Evolutionary conservation across 1,140 invertebrate species (phyloP).

Genomic region (Probaryconus sp.): DNA sequence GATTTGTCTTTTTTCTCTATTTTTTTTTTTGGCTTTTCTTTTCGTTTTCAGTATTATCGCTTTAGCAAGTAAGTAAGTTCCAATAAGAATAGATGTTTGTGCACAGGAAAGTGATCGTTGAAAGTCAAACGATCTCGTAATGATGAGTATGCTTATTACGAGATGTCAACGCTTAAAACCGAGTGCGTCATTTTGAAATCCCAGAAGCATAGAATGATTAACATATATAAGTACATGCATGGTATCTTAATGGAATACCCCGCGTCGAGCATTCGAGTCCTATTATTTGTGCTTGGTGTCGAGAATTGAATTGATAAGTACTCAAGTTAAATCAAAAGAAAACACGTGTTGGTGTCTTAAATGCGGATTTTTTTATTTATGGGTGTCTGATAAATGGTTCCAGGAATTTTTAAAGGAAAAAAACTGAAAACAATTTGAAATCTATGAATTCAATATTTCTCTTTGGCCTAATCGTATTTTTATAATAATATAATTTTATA

Average conservation of each 20-base stretch:
- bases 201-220: slow-evolving; percentile 51
- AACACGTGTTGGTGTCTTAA: no score
- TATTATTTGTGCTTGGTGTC: slow-evolving; percentile 53
- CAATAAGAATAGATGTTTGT: slow-evolving; percentile 34
- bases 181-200: slow-evolving; percentile 46
- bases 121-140: slow-evolving; percentile 24
- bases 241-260: slow-evolving; percentile 51
- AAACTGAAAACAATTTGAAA: no score
- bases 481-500: no score
- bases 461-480: no score
- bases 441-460: no score
- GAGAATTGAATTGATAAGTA: slow-evolving; percentile 52
- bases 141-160: slow-evolving; percentile 43
- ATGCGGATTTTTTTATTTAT: no score
- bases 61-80: no score
- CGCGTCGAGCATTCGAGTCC: slow-evolving; percentile 15
- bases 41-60: no score
- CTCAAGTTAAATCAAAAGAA: slow-evolving; percentile 30
- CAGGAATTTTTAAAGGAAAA: no score
- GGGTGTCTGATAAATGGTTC: no score
- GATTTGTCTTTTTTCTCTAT: not conserved
- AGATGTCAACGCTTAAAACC: slow-evolving; percentile 49
- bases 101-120: not conserved
- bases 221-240: slow-evolving; percentile 53
- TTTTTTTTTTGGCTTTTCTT: slow-evolving; percentile 9